These are phyloP conservation scores for Heliconius hermathena DNA, from an alignment of 1,140 invertebrate species.

Conservation along the genomic window DNA sequence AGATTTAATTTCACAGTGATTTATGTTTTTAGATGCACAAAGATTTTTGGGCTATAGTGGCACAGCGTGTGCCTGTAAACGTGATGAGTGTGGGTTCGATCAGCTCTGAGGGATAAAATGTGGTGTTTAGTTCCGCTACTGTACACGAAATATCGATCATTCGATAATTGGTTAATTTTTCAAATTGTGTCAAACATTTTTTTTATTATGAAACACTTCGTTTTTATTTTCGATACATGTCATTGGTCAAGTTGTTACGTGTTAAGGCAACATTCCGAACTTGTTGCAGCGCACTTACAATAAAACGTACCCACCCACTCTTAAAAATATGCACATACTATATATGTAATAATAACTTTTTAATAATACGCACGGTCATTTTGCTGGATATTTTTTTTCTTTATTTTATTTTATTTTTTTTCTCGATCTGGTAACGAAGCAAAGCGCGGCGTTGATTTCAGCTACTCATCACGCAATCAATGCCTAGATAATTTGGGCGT, in stretches of 20 bases:
- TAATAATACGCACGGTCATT: background rate
- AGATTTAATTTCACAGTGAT: background rate
- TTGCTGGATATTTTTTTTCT: background rate
- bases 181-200: background rate
- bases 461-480: too few species aligned
- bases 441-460: too few species aligned
- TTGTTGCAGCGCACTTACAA: background rate
- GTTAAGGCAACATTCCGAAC: background rate
- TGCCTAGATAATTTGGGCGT: too few species aligned
- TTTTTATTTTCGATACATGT: background rate
- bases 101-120: too few species aligned
- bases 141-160: too few species aligned
- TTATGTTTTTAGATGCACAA: background rate
- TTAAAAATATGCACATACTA: background rate
- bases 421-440: too few species aligned
- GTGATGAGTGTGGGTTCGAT: too few species aligned
- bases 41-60: background rate
- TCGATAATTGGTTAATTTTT: background rate
- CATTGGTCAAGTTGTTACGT: conserved; percentile 1
- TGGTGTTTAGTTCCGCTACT: too few species aligned
- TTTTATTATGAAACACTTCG: background rate
- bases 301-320: background rate
- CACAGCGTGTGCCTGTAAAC: too few species aligned
- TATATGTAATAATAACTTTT: background rate
- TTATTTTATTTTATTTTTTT: background rate